A percentile compares a stretch with the other conserved stretches of the same genome.
phyloP scores from a whole-genome alignment of 1,140 invertebrate species.

The Aleiodes sp. region DNA sequence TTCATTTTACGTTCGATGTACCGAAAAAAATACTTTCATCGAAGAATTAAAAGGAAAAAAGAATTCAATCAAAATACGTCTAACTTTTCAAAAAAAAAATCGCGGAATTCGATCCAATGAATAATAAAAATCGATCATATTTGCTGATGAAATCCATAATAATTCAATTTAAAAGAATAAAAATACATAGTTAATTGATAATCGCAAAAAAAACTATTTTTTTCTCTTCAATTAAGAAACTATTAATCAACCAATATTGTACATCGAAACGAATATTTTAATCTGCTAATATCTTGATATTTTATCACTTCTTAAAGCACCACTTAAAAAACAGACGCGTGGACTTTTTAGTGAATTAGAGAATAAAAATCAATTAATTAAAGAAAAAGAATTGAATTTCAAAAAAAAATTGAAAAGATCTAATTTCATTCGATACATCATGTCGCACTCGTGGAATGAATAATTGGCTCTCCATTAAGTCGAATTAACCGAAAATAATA shows the following conservation, averaged over 20 bases:
- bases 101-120: too few relatives aligned
- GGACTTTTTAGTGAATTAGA: conserved; percentile 11
- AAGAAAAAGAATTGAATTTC: not conserved
- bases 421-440: conserved; percentile 2
- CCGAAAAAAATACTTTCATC: not conserved
- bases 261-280: conserved; percentile 25
- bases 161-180: too few relatives aligned
- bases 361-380: conserved; percentile 14
- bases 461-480: too few relatives aligned
- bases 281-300: conserved; percentile 20
- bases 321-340: not conserved
- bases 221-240: too few relatives aligned
- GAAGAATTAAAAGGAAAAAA: too few relatives aligned
- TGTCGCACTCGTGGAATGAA: not conserved
- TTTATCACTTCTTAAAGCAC: conserved; percentile 22
- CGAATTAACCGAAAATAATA: not conserved
- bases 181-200: too few relatives aligned
- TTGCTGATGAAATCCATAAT: too few relatives aligned
- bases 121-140: too few relatives aligned
- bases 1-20: not conserved
- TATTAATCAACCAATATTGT: not conserved
- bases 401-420: not conserved
- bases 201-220: too few relatives aligned
- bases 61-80: not conserved
- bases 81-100: too few relatives aligned